Evolutionary conservation across 2,113 vertebrate species (phyloP), one percentile per base, ranked within the genome.

Genomic region (Suricata suricatta): DNA sequence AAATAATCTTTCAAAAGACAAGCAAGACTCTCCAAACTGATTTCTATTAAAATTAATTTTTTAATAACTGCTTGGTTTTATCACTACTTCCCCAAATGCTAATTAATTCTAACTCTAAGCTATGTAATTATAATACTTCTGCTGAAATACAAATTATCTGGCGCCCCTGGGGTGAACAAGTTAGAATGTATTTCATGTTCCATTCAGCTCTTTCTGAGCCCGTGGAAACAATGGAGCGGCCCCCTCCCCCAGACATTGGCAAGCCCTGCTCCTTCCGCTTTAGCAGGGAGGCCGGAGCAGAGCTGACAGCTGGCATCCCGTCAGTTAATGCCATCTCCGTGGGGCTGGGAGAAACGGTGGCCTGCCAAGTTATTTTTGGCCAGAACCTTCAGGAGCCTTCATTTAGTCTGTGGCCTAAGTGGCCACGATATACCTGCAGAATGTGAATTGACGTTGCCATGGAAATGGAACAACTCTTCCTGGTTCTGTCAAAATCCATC

Each of bases 401-500:
- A 89, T 98, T 99, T 98, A 98, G 97, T 98, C 99, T 98, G 97
- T 98, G 98, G 99, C 98, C 99, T 98, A 98, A 98, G 98, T 98
- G 98, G 98, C 98, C 98, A 99, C 98, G 97, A 98, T 99, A 98
- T 98, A 99, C 99, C 99, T 99, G 99, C 99, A 99, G 99, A 99
- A 99, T 98, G 98, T 96, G 99, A 99, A 99, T 98, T 98, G 99
- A 98, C 97, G 99, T 99, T 99, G 98, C 99, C 98, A 99, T 99
- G 99, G 99, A 99, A 98, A 99, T 98, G 50, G 95, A 98, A 96
- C 95, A 96, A 97, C 85, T 98, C 96, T 96, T 91, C 95, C 95
- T 69, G 79, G 50, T 89, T 90, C 96, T 97, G 93, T 98, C 98
- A 98, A 90, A 96, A 88, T 81, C 66, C 97, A 98, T 98, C 96